Percentiles rank a stretch among this genome's conserved stretches.
These are phyloP conservation scores for Columba livia DNA, from an alignment of 2,113 vertebrate genomes.

Conservation along the genomic window DNA sequence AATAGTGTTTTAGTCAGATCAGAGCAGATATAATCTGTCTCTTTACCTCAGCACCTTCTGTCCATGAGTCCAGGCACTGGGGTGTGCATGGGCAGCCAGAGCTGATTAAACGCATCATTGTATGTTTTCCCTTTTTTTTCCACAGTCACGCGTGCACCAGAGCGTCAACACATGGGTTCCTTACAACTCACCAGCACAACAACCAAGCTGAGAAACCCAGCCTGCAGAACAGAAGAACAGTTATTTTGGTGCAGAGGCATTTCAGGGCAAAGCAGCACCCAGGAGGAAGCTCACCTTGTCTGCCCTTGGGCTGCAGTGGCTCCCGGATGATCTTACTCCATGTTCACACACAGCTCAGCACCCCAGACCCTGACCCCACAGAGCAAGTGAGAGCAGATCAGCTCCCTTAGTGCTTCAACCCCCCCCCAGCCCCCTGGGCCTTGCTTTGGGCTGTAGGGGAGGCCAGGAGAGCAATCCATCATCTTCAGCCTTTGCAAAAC, in stretches of 20 bases:
- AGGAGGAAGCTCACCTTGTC: neutral
- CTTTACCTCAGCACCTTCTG: neutral
- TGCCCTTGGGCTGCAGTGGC: accelerated
- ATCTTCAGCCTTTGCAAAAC: neutral
- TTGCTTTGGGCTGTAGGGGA: neutral
- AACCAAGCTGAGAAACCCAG: neutral
- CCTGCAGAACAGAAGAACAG: neutral
- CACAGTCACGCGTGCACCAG: accelerated
- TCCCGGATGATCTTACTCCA: neutral
- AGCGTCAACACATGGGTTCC: accelerated
- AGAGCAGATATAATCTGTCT: neutral
- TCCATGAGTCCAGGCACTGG: accelerated
- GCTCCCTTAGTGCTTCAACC: too few species aligned
- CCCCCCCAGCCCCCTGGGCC: neutral
- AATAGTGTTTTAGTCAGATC: accelerated
- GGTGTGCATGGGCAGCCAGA: neutral
- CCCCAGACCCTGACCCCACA: neutral
- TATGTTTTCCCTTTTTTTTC: neutral
- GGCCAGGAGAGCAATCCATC: neutral
- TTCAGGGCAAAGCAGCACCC: accelerated
- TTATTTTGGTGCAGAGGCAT: neutral
- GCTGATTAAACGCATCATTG: neutral
- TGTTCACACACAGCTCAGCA: accelerated
- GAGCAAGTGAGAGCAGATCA: accelerated
- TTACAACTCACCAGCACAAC: neutral